Base-by-base conservation (phyloP, 2,888 invertebrate species). In the Stenoptilia bipunctidactyla region DNA sequence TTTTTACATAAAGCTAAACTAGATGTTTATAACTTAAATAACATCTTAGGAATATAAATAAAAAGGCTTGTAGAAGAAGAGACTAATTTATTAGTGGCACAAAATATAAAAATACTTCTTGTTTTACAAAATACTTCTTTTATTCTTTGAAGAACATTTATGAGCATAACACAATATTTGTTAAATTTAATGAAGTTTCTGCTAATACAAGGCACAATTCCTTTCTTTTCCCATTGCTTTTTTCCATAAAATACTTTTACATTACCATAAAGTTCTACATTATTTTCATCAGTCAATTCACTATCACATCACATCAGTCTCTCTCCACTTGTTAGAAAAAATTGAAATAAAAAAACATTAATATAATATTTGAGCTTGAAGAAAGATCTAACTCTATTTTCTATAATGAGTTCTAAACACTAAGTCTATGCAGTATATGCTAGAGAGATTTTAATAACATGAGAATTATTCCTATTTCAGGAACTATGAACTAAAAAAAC, bases 141-240 rank as follows among this genome's bases (percentile, higher is more conserved):
- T 64, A 54, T 50, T 52, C 58, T 53, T 58, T 30, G 30, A n/a
- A 55, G 60, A 61, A 67, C 56, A 53, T 56, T 63, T 61, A 66
- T 65, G 64, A 72, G 69, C 66, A 73, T 61, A 48, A 20, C 3
- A 30, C 4, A 30, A 3, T 15, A 15, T 4, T 12, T 33, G 30
- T 36, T 37, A n/a, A 13, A 41, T 44, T 41, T 30, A 36, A 30
- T 8, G 2, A 8, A 8, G 10, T n/a, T 30, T 30, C 15, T 45
- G 43, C 46, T 40, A 51, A 55, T 53, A 48, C 50, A 73, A 77
- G 77, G 79, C 77, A 79, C 75, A 61, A 53, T 46, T 49, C 12
- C 30, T 47, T 38, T 36, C 37, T 40, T 39, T 37, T 42, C 45
- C 12, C 30, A 47, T 38, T 36, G 35, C 40, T 39, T 37, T 42